These are phyloP conservation scores for Melieria crassipennis DNA, from an alignment of 2,888 invertebrate species.

Conservation along the genomic window DNA sequence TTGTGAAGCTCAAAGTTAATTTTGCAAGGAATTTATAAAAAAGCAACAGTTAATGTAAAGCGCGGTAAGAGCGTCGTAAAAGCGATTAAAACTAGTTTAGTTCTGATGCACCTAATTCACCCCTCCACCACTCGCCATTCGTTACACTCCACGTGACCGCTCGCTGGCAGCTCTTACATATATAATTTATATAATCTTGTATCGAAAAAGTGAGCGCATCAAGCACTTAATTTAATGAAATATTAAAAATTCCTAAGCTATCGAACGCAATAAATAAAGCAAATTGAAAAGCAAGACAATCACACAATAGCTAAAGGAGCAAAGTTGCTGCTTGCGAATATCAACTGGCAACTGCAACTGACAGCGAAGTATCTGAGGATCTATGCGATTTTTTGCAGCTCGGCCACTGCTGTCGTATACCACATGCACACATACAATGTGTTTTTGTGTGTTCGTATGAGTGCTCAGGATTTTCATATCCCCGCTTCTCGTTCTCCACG, in stretches of 20 bases:
- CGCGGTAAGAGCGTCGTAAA: no score
- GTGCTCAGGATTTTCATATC: background rate
- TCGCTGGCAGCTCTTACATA: no score
- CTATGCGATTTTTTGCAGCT: background rate
- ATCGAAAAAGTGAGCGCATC: constrained; percentile 3
- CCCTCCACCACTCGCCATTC: no score
- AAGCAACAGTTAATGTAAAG: constrained; percentile 4
- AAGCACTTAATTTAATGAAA: constrained; percentile 65
- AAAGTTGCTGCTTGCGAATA: constrained; percentile 23
- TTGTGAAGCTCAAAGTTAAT: constrained; percentile 16
- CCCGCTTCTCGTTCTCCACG: background rate
- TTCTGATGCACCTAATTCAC: no score
- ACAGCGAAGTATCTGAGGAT: constrained; percentile 28
- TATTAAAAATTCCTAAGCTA: constrained; percentile 60
- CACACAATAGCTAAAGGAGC: background rate
- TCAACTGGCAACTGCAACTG: constrained; percentile 38
- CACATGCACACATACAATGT: no score
- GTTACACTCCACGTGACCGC: no score
- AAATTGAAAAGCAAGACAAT: constrained; percentile 4
- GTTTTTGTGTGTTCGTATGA: background rate
- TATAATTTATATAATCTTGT: no score
- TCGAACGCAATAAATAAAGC: constrained; percentile 19
- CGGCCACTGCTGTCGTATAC: background rate
- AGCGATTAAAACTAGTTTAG: no score
- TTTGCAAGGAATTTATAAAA: background rate